Evolutionary conservation across 2,113 vertebrate genomes (phyloP).

Genomic region (Neodon shergylaensis): DNA sequence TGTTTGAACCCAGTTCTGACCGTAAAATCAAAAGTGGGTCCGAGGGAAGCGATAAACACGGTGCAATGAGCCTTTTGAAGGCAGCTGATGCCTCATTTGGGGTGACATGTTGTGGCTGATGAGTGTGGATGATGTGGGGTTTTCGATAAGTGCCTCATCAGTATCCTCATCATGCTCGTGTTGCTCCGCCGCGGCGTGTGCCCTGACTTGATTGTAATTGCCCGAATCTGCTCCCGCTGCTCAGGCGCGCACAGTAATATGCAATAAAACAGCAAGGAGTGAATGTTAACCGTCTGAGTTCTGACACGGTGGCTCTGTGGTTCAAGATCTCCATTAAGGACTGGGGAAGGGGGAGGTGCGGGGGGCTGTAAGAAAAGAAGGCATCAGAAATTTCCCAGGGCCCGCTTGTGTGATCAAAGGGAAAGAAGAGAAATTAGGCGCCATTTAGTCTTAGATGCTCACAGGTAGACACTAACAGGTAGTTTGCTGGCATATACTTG

Average conservation of each 20-base stretch:
- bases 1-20: constrained; percentile 89
- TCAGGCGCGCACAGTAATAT: constrained; percentile 94
- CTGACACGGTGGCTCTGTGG: constrained; percentile 88
- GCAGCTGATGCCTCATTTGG: constrained; percentile 91
- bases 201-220: constrained; percentile 99
- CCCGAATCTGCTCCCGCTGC: constrained; percentile 99
- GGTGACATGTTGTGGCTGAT: constrained; percentile 93
- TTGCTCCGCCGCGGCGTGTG: constrained; percentile 97
- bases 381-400: constrained; percentile 67
- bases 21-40: constrained; percentile 92
- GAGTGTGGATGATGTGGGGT: constrained; percentile 94
- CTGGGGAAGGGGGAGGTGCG: neutral
- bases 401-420: constrained; percentile 45
- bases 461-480: constrained; percentile 55
- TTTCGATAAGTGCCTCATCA: constrained; percentile 99
- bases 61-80: constrained; percentile 89
- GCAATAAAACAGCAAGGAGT: constrained; percentile 98
- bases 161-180: constrained; percentile 99
- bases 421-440: constrained; percentile 39
- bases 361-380: constrained; percentile 56
- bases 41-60: constrained; percentile 94
- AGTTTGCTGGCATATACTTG: constrained; percentile 48
- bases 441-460: neutral
- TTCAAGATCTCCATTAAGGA: constrained; percentile 89
- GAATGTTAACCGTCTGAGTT: constrained; percentile 94